phyloP scores from a whole-genome alignment of 2,797 vertebrate genomes.

The Sebastes iracundus region DNA sequence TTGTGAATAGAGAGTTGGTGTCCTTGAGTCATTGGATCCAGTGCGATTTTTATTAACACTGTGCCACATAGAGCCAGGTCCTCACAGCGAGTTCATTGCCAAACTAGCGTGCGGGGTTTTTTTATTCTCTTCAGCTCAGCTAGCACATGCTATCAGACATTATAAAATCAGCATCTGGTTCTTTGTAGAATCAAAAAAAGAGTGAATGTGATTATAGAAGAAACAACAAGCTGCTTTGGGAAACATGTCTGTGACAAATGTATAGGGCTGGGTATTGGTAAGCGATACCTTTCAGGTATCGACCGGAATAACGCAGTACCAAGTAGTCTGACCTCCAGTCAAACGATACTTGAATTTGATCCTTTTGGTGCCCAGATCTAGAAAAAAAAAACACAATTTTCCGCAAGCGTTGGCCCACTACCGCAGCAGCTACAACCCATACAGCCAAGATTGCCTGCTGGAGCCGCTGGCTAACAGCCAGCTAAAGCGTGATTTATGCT shows the following conservation, averaged over 20 bases:
- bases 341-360: background rate
- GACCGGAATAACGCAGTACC: background rate
- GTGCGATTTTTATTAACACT: conserved; percentile 15
- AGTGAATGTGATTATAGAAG: conserved; percentile 25
- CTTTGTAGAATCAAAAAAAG: conserved; percentile 7
- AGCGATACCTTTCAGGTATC: background rate
- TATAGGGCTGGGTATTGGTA: background rate
- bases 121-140: conserved; percentile 11
- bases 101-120: conserved; percentile 19
- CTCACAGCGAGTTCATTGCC: conserved; percentile 31
- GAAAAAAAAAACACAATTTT: fast-evolving
- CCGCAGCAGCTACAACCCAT: too few species aligned
- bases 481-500: too few species aligned
- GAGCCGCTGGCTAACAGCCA: background rate
- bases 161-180: background rate
- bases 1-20: conserved; percentile 65
- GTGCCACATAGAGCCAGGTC: conserved; percentile 47
- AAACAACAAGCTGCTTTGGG: conserved; percentile 28
- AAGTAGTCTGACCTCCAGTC: background rate
- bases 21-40: conserved; percentile 33
- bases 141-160: conserved; percentile 3
- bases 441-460: background rate
- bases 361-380: background rate
- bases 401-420: too few species aligned
- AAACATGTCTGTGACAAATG: background rate